Evolutionary conservation across 2,113 vertebrate genomes (phyloP).

Genomic region (Ia io): DNA sequence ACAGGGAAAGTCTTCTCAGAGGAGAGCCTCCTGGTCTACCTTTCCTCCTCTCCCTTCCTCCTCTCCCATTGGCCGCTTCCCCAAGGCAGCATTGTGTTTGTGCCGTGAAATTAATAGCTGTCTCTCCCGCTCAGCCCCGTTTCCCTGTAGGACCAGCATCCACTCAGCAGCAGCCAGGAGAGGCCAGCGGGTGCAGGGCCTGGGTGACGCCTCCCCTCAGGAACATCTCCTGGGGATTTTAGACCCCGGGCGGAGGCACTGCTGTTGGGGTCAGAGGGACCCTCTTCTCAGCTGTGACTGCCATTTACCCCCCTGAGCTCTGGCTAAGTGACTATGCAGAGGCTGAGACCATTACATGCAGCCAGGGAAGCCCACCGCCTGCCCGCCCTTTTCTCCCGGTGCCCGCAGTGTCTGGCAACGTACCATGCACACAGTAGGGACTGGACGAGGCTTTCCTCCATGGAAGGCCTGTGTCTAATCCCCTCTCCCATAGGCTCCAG

Average conservation of each 20-base stretch:
- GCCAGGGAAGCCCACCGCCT: not conserved
- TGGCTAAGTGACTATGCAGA: not conserved
- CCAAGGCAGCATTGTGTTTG: not conserved
- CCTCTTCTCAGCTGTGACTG: not conserved
- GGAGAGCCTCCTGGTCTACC: not conserved
- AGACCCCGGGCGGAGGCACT: not conserved
- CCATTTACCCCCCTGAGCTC: not conserved
- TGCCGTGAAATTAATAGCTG: not conserved
- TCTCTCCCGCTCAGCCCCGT: not conserved
- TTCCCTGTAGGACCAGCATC: not conserved
- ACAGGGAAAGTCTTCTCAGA: not conserved
- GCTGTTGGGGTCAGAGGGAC: not conserved
- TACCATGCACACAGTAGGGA: not conserved
- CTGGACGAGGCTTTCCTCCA: not conserved
- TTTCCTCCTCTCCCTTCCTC: not conserved
- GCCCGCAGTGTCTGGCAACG: not conserved
- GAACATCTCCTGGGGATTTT: not conserved
- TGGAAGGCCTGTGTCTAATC: not conserved
- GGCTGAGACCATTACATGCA: not conserved
- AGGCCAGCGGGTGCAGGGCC: not conserved
- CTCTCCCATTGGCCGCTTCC: not conserved
- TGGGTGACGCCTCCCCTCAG: not conserved
- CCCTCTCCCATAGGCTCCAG: not conserved
- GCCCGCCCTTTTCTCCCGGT: not conserved
- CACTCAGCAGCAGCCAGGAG: not conserved